Conservation (phyloP, 2,888 invertebrate species). For the Epirrhoe tristata region DNA sequence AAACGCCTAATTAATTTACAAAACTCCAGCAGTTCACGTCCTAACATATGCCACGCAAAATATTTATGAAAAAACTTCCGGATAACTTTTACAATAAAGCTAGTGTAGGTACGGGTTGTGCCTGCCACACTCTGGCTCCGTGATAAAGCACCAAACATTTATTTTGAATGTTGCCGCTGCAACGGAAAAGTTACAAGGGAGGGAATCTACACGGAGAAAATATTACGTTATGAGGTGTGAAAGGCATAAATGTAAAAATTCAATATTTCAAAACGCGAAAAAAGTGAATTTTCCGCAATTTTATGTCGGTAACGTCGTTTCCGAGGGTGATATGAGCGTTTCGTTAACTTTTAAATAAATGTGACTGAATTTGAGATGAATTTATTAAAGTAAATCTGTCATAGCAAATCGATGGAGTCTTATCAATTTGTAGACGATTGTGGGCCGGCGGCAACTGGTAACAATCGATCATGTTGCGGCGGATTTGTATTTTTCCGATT, state of each 20-base stretch:
- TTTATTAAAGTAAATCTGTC: constrained; percentile 14
- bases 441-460: constrained; percentile 45
- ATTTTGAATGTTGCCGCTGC: constrained; percentile 81
- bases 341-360: constrained; percentile 36
- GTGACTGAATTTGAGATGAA: constrained; percentile 23
- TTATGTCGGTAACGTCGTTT: constrained; percentile 68
- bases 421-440: constrained; percentile 45
- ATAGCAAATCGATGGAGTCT: constrained; percentile 40
- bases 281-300: constrained; percentile 75
- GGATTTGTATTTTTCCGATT: constrained; percentile 84
- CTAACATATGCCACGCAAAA: constrained; percentile 28
- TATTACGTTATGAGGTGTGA: constrained; percentile 85
- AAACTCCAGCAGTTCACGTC: constrained; percentile 15
- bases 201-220: constrained; percentile 74
- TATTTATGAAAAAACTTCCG: constrained; percentile 39
- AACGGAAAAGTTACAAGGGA: constrained; percentile 76
- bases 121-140: constrained; percentile 59
- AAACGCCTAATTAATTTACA: constrained; percentile 51
- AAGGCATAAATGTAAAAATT: constrained; percentile 85
- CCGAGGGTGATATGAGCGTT: constrained; percentile 50
- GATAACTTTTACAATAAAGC: constrained; percentile 51
- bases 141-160: constrained; percentile 83
- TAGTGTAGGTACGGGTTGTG: constrained; percentile 48
- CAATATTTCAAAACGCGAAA: constrained; percentile 77
- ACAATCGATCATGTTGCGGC: constrained; percentile 78